Evolutionary conservation across 2,888 invertebrate species (phyloP).

Genomic region (Abrostola triplasia): DNA sequence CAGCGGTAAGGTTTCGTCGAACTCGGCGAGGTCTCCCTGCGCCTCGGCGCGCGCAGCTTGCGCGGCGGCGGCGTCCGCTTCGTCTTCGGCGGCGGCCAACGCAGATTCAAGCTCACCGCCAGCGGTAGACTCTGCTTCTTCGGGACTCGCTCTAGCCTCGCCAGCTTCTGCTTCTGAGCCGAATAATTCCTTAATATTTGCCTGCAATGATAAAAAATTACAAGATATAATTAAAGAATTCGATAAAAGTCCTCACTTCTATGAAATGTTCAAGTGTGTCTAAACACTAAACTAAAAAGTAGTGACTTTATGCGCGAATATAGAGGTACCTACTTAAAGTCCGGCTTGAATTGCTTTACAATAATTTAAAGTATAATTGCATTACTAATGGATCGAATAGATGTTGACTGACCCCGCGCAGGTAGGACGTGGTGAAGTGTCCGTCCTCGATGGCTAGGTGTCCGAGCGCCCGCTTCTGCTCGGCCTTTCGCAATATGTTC

Average conservation of each 20-base stretch:
- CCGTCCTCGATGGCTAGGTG: conserved; percentile 99
- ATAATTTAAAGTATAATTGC: too few species aligned
- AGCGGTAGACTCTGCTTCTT: conserved; percentile 89
- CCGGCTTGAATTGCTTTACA: too few species aligned
- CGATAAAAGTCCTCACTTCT: too few species aligned
- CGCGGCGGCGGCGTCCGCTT: conserved; percentile 97
- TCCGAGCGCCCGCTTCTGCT: conserved; percentile 98
- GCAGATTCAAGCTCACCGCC: conserved; percentile 92
- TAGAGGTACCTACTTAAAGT: too few species aligned
- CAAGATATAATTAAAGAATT: not conserved
- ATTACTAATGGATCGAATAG: conserved; percentile 16
- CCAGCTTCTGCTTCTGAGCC: conserved; percentile 89
- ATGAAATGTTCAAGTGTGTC: too few species aligned
- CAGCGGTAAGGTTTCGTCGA: conserved; percentile 97
- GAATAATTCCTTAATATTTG: conserved; percentile 98
- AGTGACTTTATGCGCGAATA: too few species aligned
- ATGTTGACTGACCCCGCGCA: conserved; percentile 89
- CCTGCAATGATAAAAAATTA: conserved; percentile 82
- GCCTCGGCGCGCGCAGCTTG: conserved; percentile 96
- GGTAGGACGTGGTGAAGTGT: conserved; percentile 99
- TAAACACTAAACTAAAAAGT: too few species aligned
- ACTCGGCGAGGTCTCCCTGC: conserved; percentile 96
- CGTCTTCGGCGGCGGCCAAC: conserved; percentile 97
- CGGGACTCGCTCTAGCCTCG: conserved; percentile 88
- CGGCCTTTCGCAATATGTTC: conserved; percentile 99